These are phyloP conservation scores for Zaprionus lachaisei DNA, from an alignment of 1,140 invertebrate genomes.

Conservation along the genomic window DNA sequence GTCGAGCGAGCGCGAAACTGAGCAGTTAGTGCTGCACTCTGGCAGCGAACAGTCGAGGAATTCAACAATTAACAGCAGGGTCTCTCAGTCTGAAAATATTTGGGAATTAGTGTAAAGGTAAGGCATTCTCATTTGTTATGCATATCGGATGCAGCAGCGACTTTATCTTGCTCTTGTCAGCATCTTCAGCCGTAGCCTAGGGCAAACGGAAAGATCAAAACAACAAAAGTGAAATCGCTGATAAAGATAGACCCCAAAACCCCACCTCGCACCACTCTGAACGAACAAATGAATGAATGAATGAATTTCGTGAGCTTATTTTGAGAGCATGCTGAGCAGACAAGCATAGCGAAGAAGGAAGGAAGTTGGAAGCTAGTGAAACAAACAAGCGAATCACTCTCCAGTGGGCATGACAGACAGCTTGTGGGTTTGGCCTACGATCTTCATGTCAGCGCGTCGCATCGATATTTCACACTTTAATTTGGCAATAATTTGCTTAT, in stretches of 20 bases:
- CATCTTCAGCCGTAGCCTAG: constrained; percentile 41
- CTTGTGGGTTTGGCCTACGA: constrained; percentile 51
- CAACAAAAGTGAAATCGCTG: constrained; percentile 76
- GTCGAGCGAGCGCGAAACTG: constrained; percentile 21
- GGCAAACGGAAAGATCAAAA: constrained; percentile 23
- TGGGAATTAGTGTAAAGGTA: constrained; percentile 31
- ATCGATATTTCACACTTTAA: constrained; percentile 59
- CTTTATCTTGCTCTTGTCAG: constrained; percentile 49
- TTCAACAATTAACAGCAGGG: neutral
- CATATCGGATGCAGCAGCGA: constrained; percentile 34
- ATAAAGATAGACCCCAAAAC: constrained; percentile 51
- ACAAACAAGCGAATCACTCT: constrained; percentile 28
- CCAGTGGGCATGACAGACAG: constrained; percentile 63
- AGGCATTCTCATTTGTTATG: constrained; percentile 40
- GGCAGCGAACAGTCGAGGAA: constrained; percentile 52
- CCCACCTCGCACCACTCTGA: neutral
- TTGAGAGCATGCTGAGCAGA: constrained; percentile 35
- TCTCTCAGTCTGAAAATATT: constrained; percentile 15
- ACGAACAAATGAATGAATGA: constrained; percentile 21
- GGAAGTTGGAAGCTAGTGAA: constrained; percentile 26
- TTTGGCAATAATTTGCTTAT: constrained; percentile 59
- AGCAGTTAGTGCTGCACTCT: constrained; percentile 67
- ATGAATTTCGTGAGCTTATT: constrained; percentile 42
- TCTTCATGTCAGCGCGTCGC: constrained; percentile 30
- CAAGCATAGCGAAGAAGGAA: constrained; percentile 41